phyloP scores from a whole-genome alignment of 2,888 invertebrate species.

The Diloba caeruleocephala region DNA sequence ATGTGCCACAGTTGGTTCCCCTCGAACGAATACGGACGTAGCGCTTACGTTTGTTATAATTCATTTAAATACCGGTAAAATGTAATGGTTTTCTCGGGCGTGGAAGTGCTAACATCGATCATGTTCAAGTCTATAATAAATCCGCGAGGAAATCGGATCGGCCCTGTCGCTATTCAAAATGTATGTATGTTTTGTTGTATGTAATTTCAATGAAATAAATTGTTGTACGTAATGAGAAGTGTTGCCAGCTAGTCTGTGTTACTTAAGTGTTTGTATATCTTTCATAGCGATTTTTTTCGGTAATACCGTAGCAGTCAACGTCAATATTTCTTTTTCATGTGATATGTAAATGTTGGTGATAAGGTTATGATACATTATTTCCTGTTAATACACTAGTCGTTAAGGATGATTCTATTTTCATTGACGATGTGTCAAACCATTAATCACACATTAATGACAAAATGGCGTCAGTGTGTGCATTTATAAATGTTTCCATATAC shows the following conservation, averaged over 20 bases:
- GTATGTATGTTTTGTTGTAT: constrained; percentile 57
- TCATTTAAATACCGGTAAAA: constrained; percentile 39
- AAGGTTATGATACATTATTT: too few relatives aligned
- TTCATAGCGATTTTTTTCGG: too few relatives aligned
- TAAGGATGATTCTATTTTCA: constrained; percentile 7
- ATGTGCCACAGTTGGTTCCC: constrained; percentile 53
- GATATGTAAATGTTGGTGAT: too few relatives aligned
- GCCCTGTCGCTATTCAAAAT: constrained; percentile 61
- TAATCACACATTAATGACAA: constrained; percentile 29
- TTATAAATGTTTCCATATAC: not conserved
- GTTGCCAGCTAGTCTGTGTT: too few relatives aligned
- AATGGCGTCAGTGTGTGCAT: constrained; percentile 37
- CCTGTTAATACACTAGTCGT: not conserved
- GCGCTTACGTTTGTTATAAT: constrained; percentile 28
- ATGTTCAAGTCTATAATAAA: constrained; percentile 74
- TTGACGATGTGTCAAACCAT: constrained; percentile 18
- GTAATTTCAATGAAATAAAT: too few relatives aligned
- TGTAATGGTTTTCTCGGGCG: constrained; percentile 71
- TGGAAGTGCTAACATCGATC: constrained; percentile 61
- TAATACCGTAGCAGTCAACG: not conserved
- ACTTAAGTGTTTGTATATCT: too few relatives aligned
- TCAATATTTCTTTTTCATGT: not conserved
- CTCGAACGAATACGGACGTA: constrained; percentile 34
- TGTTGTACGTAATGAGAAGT: too few relatives aligned
- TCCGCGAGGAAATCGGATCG: constrained; percentile 68